Conservation (phyloP, 2,888 invertebrate species). For the Antitype chi region DNA sequence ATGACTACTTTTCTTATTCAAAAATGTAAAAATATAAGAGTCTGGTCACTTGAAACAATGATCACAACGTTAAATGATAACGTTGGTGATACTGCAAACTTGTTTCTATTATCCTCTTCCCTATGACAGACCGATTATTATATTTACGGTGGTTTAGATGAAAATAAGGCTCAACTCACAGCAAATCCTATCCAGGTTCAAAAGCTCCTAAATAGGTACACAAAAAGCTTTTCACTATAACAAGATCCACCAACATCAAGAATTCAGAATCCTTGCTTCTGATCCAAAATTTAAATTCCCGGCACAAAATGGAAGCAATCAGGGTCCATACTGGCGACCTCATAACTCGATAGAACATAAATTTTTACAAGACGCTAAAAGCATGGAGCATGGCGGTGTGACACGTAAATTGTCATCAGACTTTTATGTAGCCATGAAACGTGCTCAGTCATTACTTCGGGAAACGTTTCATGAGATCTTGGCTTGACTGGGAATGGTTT, state of each 20-base stretch:
- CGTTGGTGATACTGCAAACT: background rate
- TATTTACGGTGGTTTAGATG: background rate
- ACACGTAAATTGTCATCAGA: constrained; percentile 70
- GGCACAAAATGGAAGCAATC: constrained; percentile 69
- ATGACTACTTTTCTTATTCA: too few relatives aligned
- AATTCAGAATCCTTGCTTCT: constrained; percentile 1
- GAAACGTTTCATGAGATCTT: constrained; percentile 51
- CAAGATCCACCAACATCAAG: background rate
- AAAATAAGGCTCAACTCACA: background rate
- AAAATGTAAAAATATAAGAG: background rate
- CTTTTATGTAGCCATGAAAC: constrained; percentile 65
- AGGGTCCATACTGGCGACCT: constrained; percentile 68
- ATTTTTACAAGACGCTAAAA: constrained; percentile 74
- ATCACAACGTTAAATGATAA: background rate
- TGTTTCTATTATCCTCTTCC: too few relatives aligned
- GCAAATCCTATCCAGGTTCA: background rate
- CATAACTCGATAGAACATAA: constrained; percentile 73
- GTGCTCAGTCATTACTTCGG: constrained; percentile 58
- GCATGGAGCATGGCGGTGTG: constrained; percentile 65
- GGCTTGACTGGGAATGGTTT: background rate
- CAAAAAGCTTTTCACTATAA: background rate
- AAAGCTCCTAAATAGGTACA: background rate
- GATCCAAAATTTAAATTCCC: constrained; percentile 41
- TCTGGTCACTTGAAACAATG: background rate
- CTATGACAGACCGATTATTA: background rate